Evolutionary conservation across 2,888 invertebrate genomes (phyloP).

Genomic region (Himalopsyche japonica): DNA sequence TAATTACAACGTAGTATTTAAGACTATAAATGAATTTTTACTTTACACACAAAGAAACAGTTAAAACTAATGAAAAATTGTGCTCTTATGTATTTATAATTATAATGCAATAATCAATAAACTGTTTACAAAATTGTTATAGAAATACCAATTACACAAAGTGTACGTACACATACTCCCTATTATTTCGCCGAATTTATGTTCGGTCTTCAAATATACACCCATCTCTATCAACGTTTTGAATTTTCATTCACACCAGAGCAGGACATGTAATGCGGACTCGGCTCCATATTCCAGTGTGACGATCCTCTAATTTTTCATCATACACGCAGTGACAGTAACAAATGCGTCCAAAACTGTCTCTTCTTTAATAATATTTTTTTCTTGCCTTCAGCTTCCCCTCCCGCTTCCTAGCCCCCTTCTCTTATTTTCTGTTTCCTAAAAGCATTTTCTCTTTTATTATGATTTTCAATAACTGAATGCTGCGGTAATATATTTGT

Average conservation of each 20-base stretch:
- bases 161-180: conserved; percentile 8
- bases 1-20: too few species aligned
- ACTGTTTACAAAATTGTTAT: background rate
- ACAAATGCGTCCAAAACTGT: conserved; percentile 63
- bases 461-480: background rate
- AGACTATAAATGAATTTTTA: too few species aligned
- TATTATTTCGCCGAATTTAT: background rate
- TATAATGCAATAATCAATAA: background rate
- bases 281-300: background rate
- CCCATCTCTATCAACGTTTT: conserved; percentile 39
- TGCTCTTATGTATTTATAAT: too few species aligned
- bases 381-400: conserved; percentile 46
- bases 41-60: too few species aligned
- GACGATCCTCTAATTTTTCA: conserved; percentile 63
- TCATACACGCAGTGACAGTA: conserved; percentile 63
- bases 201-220: background rate
- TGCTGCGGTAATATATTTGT: background rate
- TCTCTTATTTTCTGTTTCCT: background rate
- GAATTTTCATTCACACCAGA: conserved; percentile 51
- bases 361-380: conserved; percentile 65
- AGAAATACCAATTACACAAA: conserved; percentile 13
- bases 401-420: conserved; percentile 20
- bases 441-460: background rate
- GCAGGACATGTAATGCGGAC: conserved; percentile 49
- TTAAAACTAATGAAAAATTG: too few species aligned